Conservation (phyloP, 2,888 invertebrate species). For the Melolontha melolontha region DNA sequence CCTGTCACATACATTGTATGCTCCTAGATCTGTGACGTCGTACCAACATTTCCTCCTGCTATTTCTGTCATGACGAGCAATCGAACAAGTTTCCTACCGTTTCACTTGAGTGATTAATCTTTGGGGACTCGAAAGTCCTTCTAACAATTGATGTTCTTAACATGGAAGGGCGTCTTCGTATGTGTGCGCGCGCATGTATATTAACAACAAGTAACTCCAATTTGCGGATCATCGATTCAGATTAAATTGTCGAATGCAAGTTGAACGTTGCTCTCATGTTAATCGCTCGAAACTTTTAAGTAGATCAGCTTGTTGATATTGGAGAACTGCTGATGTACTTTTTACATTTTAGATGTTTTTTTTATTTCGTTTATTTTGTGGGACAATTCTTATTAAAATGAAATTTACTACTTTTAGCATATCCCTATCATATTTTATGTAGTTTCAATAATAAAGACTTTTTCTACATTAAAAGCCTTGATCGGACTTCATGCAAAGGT, state of each 20-base stretch:
- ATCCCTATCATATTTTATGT: too few species aligned
- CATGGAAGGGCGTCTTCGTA: constrained; percentile 16
- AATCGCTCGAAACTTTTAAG: too few species aligned
- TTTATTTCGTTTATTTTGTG: too few species aligned
- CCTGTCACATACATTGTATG: constrained; percentile 43
- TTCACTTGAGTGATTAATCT: constrained; percentile 43
- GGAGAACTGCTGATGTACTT: too few species aligned
- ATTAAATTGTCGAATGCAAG: constrained; percentile 29
- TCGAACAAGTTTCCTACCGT: constrained; percentile 43
- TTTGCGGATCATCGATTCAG: constrained; percentile 36
- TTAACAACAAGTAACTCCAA: constrained; percentile 30
- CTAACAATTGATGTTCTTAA: constrained; percentile 39
- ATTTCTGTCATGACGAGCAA: constrained; percentile 37
- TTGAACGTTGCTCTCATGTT: neutral
- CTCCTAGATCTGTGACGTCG: constrained; percentile 19
- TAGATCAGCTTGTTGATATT: too few species aligned
- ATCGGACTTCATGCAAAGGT: too few species aligned
- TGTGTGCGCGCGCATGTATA: constrained; percentile 2
- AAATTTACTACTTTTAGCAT: too few species aligned
- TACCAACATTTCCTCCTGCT: constrained; percentile 31
- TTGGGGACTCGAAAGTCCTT: constrained; percentile 41
- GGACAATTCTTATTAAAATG: too few species aligned
- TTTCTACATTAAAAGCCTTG: too few species aligned
- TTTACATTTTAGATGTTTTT: too few species aligned
- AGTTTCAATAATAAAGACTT: too few species aligned